Evolutionary conservation across 2,888 invertebrate species (phyloP).

Genomic region (Arctia plantaginis): DNA sequence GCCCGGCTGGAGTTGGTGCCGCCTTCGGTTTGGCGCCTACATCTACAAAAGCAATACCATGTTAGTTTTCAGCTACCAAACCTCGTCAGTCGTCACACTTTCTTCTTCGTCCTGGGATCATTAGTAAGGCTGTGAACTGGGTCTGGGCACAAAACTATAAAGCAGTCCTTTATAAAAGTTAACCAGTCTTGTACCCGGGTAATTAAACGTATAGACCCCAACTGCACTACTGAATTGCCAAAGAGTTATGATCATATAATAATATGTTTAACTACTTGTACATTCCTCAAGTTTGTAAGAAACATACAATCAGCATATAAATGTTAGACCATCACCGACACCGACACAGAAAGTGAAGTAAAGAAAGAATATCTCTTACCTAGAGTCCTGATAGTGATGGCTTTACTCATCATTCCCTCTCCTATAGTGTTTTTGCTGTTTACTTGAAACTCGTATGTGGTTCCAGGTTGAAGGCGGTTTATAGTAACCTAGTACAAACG

Average conservation of each 20-base stretch:
- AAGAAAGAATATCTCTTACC: slow-evolving; percentile 87
- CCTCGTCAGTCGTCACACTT: slow-evolving; percentile 24
- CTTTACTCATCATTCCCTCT: slow-evolving; percentile 98
- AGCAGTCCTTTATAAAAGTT: not conserved
- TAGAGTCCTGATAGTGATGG: slow-evolving; percentile 94
- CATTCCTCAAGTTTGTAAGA: not conserved
- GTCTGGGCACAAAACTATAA: not conserved
- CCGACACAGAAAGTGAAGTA: slow-evolving; percentile 21
- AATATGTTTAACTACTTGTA: not conserved
- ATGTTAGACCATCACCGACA: slow-evolving; percentile 28
- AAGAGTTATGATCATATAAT: not conserved
- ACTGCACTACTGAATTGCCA: not conserved
- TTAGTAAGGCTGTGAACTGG: slow-evolving; percentile 2
- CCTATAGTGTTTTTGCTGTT: slow-evolving; percentile 97
- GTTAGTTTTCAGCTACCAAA: slow-evolving; percentile 61
- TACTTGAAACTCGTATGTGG: slow-evolving; percentile 98
- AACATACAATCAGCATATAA: not conserved
- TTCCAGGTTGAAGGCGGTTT: slow-evolving; percentile 95
- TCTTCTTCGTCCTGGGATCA: not conserved
- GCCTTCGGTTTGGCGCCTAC: slow-evolving; percentile 86
- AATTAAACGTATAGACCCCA: not conserved
- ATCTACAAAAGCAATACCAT: slow-evolving; percentile 85
- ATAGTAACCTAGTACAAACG: slow-evolving; percentile 89
- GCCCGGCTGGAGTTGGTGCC: slow-evolving; percentile 87
- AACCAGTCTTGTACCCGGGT: not conserved